Base-by-base conservation (phyloP, 1,140 invertebrate genomes). In the Aphelenchoides fujianensis region DNA sequence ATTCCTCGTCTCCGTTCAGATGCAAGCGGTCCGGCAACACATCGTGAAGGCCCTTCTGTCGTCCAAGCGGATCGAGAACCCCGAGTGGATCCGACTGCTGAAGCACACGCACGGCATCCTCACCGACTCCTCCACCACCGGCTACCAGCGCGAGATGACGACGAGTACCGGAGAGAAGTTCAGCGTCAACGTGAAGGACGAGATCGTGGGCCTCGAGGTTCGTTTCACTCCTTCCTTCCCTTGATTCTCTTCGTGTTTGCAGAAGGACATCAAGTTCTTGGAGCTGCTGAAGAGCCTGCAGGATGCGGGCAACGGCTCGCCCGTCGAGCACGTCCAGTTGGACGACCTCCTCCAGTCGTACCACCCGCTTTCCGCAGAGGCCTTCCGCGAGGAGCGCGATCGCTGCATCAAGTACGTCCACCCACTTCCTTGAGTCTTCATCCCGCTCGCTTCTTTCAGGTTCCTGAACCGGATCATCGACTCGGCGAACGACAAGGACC, bases 71-170 rank as follows among this genome's bases (percentile, higher is more conserved):
- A 30, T 35, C 37, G n/a, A n/a, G n/a, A 30, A 54, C 35, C 52
- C 35, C 7, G 30, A 52, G 27, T 16, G 36, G 19, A 67, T 78
- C 2, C 28, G 78, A 23, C 23, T 74, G 16, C 70, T 78, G 23
- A 55, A 68, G 30, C 48, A 81, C 16, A 68, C 68, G n/a, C 68
- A 71, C 52, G 32, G 36, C 32, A 54, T 81, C 2, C 48, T 77
- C 0, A 78, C 55, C 2, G 78, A 77, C 35, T 62, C 52, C 12
- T 57, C 64, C 2, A 72, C 55, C 30, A 57, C 53, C 12, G 62
- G 23, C 19, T 78, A 57, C 64, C 78, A 78, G 41, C 66, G 73
- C 28, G 79, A 78, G 70, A 81, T 78, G 73, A 27, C 73, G 9
- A 63, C 72, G 2, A 35, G 67, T 7, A 71, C 70, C n/a, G 62